These are phyloP conservation scores for Phrynocephalus guinanensis DNA, from an alignment of 2,797 vertebrate genomes.

Conservation along the genomic window DNA sequence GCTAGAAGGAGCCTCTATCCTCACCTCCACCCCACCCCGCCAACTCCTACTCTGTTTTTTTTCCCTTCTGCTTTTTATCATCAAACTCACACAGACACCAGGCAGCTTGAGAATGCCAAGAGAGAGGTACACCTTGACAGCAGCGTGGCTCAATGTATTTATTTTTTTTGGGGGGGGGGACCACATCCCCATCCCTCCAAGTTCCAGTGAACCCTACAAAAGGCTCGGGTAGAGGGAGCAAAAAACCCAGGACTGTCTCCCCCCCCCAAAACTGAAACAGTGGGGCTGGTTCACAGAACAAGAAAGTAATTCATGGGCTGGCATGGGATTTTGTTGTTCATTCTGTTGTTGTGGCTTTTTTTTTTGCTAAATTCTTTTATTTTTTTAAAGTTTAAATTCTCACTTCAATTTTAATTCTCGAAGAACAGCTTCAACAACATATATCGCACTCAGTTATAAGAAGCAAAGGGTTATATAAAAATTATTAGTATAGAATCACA, in stretches of 20 bases:
- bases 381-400: slow-evolving; percentile 94
- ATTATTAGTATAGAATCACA: slow-evolving; percentile 99
- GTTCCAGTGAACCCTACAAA: slow-evolving; percentile 14
- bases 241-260: too few relatives aligned
- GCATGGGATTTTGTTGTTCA: slow-evolving; percentile 37
- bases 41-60: background rate
- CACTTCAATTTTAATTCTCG: slow-evolving; percentile 99
- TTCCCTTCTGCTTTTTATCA: background rate
- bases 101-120: fast-evolving
- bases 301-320: slow-evolving; percentile 76
- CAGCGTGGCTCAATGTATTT: background rate
- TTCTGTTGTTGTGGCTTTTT: slow-evolving; percentile 77
- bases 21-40: too few relatives aligned
- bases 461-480: slow-evolving; percentile 99
- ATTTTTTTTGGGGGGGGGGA: background rate
- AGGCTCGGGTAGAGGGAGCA: background rate
- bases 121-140: background rate
- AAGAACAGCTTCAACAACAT: slow-evolving; percentile 99
- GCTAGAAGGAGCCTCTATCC: background rate
- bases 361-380: slow-evolving; percentile 98
- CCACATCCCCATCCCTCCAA: slow-evolving; percentile 13
- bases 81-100: background rate
- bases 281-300: slow-evolving; percentile 90
- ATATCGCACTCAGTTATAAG: slow-evolving; percentile 99
- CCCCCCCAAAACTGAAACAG: slow-evolving; percentile 56